These are phyloP conservation scores for Aphelenchoides fujianensis DNA, from an alignment of 1,140 invertebrate genomes.

Conservation along the genomic window DNA sequence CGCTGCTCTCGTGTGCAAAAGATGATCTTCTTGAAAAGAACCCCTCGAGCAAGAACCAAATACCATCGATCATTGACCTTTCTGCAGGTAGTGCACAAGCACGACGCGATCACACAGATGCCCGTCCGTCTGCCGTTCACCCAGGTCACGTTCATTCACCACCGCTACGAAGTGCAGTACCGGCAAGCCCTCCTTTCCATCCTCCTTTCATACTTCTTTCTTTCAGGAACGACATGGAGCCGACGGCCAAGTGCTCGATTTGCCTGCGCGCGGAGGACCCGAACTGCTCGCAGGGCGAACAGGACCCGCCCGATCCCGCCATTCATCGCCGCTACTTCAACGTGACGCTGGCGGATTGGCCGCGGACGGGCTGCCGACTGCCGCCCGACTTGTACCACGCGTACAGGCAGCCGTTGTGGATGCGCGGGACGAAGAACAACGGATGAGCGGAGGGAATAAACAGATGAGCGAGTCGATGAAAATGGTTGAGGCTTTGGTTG, in stretches of 20 bases:
- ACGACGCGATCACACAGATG: constrained; percentile 36
- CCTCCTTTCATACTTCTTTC: too few species aligned
- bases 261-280: constrained; percentile 18
- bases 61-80: too few species aligned
- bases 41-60: too few species aligned
- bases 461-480: too few species aligned
- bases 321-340: constrained; percentile 21
- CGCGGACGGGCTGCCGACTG: not conserved
- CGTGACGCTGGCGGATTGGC: not conserved
- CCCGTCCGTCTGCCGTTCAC: constrained; percentile 29
- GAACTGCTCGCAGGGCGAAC: not conserved
- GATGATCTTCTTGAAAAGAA: too few species aligned
- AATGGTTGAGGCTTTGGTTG: too few species aligned
- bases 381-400: not conserved
- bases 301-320: not conserved
- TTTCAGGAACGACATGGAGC: constrained; percentile 13
- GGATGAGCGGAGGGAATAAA: too few species aligned
- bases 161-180: constrained; percentile 38
- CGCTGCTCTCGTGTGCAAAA: too few species aligned
- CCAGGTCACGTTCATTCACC: constrained; percentile 37
- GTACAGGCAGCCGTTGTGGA: too few species aligned
- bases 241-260: not conserved
- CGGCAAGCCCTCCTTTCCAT: too few species aligned
- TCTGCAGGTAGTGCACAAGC: constrained; percentile 30
- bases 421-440: too few species aligned